Base-by-base conservation (phyloP, 2,888 invertebrate genomes). In the Standfussiana lucernea region DNA sequence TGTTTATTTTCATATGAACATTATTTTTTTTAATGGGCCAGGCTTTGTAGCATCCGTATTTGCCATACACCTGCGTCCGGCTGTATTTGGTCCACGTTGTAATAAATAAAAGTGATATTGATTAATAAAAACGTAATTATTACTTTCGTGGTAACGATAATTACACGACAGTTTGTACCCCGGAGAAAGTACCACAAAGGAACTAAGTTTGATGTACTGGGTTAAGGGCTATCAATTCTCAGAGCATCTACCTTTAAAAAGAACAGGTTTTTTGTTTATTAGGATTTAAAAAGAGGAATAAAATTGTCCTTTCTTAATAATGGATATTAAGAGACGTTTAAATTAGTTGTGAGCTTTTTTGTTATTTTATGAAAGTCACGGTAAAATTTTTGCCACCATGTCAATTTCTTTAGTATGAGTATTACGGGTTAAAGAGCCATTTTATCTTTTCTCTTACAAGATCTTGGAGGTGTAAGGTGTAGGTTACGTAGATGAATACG, bases 11-110 rank as follows among this genome's bases (percentile, higher is more conserved):
- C 88, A 87, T 87, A 87, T 84, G 80, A 86, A 88, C 87, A 86
- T 87, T 89, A 83, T 76, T 89, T 90, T 92, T 89, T 94, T 93
- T 93, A 89, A 92, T 91, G 92, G 92, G 89, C 89, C 89, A 90
- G 91, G 88, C 91, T 90, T 91, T 89, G 89, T 90, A 91, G 91
- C 94, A 92, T 95, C 93, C 94, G 93, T 91, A 89, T 92, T 89
- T 87, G 86, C 89, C 85, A 89, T 89, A 91, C 96, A 96, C 95
- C 96, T 96, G 96, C 95, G 93, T 96, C 96, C 96, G 96, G 94
- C 92, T 90, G 86, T 92, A 93, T 94, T 94, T 93, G 91, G 93
- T 91, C 92, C 92, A 91, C 87, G 89, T 83, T 87, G 89, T 91
- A 91, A 93, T 93, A 93, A 93, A 94, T 92, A 92, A 92, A 90